A percentile compares a stretch with the other conserved stretches of the same genome.
These are phyloP conservation scores for Yponomeuta sedellus DNA, from an alignment of 2,888 invertebrate genomes.

Conservation along the genomic window DNA sequence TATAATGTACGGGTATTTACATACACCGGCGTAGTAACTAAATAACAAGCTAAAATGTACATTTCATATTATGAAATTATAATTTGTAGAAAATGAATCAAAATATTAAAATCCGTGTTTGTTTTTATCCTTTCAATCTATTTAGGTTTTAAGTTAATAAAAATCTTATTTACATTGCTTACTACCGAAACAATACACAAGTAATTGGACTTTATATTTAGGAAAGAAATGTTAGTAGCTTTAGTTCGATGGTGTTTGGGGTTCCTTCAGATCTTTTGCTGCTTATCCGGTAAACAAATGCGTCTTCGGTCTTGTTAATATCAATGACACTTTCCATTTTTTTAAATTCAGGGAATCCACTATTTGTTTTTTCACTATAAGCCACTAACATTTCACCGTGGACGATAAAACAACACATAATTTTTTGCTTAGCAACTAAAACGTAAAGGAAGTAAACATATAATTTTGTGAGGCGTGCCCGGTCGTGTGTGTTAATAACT, in stretches of 20 bases:
- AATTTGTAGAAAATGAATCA: conserved; percentile 19
- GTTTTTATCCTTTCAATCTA: background rate
- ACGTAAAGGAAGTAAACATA: conserved; percentile 20
- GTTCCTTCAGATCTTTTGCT: no score
- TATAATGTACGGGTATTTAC: conserved; percentile 50
- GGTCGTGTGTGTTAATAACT: background rate
- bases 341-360: no score
- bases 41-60: conserved; percentile 68
- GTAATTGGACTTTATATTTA: conserved; percentile 41
- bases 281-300: no score
- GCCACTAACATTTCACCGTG: no score
- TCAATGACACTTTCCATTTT: no score
- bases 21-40: conserved; percentile 62
- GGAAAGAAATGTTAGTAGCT: conserved; percentile 27
- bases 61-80: conserved; percentile 27
- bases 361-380: no score
- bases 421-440: conserved; percentile 62
- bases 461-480: background rate
- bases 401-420: conserved; percentile 41
- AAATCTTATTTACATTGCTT: conserved; percentile 70
- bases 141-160: conserved; percentile 49
- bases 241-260: no score
- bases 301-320: no score
- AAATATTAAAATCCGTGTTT: conserved; percentile 16
- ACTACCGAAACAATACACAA: conserved; percentile 41